A percentile compares a stretch with the other conserved stretches of the same genome.
Conservation (phyloP, 2,888 invertebrate genomes). For the Germaria angustata region DNA sequence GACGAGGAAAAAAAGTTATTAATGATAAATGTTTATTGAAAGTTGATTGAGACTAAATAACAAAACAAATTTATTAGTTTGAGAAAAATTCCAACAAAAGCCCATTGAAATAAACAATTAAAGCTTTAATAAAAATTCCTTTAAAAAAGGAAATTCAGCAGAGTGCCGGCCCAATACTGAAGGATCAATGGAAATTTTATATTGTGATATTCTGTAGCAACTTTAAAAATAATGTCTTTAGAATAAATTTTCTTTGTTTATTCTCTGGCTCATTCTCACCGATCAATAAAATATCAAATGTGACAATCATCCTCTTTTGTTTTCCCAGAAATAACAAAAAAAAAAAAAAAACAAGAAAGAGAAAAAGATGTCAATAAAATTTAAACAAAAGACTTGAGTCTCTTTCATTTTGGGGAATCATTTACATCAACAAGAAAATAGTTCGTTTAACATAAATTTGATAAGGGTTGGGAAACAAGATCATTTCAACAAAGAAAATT, state of each 20-base stretch:
- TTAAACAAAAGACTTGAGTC: conserved; percentile 44
- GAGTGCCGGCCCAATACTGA: too few relatives aligned
- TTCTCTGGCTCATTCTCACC: neutral
- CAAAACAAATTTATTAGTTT: conserved; percentile 6
- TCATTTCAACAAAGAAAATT: conserved; percentile 30
- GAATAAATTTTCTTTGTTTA: neutral
- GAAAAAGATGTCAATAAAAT: conserved; percentile 58
- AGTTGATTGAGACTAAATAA: conserved; percentile 29
- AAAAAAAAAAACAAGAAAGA: neutral
- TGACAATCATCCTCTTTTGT: conserved; percentile 55
- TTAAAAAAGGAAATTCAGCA: neutral
- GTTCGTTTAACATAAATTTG: conserved; percentile 50
- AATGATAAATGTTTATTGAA: conserved; percentile 65
- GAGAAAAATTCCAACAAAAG: neutral
- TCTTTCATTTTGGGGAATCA: neutral
- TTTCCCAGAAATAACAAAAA: neutral
- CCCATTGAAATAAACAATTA: neutral
- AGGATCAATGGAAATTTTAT: too few relatives aligned
- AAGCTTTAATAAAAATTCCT: neutral
- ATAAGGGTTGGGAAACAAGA: conserved; percentile 48
- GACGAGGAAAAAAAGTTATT: conserved; percentile 20
- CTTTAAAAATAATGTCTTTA: too few relatives aligned
- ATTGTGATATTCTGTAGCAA: too few relatives aligned
- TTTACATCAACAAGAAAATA: conserved; percentile 1
- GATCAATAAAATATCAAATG: conserved; percentile 64